phyloP scores from a whole-genome alignment of 1,140 invertebrate species.

The Triops longicaudatus region DNA sequence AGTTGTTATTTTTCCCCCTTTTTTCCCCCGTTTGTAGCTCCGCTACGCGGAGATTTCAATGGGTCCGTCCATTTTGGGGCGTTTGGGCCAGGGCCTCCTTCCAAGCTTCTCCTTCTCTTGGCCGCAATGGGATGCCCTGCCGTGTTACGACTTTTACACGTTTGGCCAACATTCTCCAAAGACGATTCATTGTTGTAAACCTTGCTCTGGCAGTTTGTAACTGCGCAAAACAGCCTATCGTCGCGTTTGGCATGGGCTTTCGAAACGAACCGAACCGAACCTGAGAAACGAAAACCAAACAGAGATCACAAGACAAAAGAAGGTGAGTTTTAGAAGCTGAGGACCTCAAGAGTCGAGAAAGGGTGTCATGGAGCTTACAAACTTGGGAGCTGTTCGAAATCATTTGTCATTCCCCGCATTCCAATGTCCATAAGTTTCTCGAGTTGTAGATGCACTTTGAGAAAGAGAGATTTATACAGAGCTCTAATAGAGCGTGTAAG shows the following conservation, averaged over 20 bases:
- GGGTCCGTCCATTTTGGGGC: neutral
- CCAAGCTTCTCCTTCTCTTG: neutral
- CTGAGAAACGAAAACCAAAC: neutral
- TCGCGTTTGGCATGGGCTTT: neutral
- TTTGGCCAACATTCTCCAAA: conserved; percentile 6
- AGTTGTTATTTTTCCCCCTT: neutral
- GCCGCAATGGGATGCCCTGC: conserved; percentile 2
- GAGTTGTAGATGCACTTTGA: too few relatives aligned
- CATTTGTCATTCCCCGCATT: conserved; percentile 6
- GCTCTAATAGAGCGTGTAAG: neutral
- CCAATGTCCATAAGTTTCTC: neutral
- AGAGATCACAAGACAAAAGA: neutral
- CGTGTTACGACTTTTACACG: conserved; percentile 14
- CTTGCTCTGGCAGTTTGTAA: neutral
- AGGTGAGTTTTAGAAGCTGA: neutral
- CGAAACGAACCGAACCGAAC: neutral
- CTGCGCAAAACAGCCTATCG: conserved; percentile 10
- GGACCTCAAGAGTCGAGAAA: neutral
- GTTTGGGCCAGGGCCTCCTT: neutral
- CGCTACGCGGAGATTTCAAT: neutral
- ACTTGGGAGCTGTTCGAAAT: neutral
- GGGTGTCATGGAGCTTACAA: neutral
- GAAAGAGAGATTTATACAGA: neutral
- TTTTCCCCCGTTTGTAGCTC: neutral
- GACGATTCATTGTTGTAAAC: conserved; percentile 3